Evolutionary conservation across 2,797 vertebrate genomes (phyloP).

Genomic region (Enteromius afrohamiltoni): DNA sequence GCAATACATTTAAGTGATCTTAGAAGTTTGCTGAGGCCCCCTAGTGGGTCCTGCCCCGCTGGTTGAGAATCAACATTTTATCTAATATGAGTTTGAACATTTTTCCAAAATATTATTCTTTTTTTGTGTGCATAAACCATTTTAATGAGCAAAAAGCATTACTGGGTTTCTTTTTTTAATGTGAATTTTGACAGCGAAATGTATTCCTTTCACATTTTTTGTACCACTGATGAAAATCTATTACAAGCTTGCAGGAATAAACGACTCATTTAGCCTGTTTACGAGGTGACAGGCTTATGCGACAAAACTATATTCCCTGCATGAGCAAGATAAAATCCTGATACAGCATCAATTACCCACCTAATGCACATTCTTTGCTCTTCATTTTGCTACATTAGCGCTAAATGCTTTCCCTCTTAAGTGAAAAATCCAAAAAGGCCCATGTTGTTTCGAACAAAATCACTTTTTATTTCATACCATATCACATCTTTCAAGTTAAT

Average conservation of each 20-base stretch:
- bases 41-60: background rate
- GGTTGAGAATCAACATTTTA: background rate
- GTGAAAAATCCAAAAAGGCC: background rate
- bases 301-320: background rate
- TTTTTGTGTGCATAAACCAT: background rate
- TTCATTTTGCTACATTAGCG: background rate
- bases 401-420: background rate
- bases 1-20: background rate
- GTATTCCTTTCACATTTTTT: background rate
- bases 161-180: background rate
- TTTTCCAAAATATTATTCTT: background rate
- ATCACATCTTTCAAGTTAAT: constrained; percentile 12
- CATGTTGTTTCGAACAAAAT: background rate
- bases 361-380: constrained; percentile 5
- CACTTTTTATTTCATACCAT: background rate
- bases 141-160: background rate
- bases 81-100: background rate
- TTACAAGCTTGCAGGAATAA: constrained; percentile 1
- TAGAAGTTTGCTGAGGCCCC: background rate
- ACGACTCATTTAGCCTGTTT: background rate
- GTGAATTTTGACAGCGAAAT: background rate
- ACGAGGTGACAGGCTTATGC: constrained; percentile 1
- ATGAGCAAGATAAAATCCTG: background rate
- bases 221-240: background rate
- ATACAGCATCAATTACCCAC: constrained; percentile 4